Conservation (phyloP, 2,113 vertebrate species). For the Chloebia gouldiae region DNA sequence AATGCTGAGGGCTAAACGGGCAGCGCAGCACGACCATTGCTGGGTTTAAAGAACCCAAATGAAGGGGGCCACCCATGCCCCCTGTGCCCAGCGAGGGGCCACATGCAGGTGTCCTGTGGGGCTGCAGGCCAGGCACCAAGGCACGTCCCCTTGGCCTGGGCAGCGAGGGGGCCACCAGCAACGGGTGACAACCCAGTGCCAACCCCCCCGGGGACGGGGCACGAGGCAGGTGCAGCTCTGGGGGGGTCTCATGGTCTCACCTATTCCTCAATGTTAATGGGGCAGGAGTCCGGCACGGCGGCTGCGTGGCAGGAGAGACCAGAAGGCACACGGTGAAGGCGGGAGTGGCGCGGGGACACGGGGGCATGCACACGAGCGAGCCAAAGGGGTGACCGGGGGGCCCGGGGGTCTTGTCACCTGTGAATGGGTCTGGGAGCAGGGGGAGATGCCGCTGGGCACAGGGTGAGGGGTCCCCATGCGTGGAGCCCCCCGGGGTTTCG, state of each 20-base stretch:
- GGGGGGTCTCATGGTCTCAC: constrained; percentile 74
- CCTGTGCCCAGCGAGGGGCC: rapidly evolving
- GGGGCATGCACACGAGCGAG: constrained; percentile 48
- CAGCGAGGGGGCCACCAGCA: neutral
- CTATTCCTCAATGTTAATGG: constrained; percentile 95
- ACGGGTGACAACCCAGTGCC: neutral
- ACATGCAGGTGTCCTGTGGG: neutral
- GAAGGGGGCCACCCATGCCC: neutral
- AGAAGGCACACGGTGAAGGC: constrained; percentile 79
- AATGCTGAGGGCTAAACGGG: neutral
- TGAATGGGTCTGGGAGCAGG: rapidly evolving
- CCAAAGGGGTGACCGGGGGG: neutral
- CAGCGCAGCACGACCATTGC: rapidly evolving
- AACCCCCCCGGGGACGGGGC: neutral
- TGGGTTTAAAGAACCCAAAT: neutral
- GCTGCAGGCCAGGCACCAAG: neutral
- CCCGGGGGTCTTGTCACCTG: rapidly evolving
- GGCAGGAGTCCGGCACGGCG: constrained; percentile 86
- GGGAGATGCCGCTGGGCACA: rapidly evolving
- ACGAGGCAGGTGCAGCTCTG: neutral
- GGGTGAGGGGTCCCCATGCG: neutral
- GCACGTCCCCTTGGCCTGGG: neutral
- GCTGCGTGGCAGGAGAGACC: constrained; percentile 83
- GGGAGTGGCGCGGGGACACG: neutral
- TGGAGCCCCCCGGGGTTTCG: neutral